Conservation (phyloP, 2,888 invertebrate species). For the Tribolium freemani region DNA sequence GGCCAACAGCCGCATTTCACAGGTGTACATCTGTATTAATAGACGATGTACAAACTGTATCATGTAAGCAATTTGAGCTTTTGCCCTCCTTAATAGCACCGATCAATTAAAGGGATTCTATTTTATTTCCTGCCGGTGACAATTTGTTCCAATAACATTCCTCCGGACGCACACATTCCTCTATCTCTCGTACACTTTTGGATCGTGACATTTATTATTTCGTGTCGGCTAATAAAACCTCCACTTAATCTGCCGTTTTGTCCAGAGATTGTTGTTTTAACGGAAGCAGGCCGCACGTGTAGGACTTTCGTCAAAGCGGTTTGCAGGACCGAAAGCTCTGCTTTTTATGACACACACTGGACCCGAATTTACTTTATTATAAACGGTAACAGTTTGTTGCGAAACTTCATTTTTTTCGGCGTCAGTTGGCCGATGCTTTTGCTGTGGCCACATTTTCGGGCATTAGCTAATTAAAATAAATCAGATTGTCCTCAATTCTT, state of each 20-base stretch:
- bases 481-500: constrained; percentile 2
- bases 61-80: constrained; percentile 1
- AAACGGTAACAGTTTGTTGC: too few relatives aligned
- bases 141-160: neutral
- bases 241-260: neutral
- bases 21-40: constrained; percentile 48
- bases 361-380: too few relatives aligned
- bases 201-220: neutral
- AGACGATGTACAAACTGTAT: constrained; percentile 26
- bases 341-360: too few relatives aligned
- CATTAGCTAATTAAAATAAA: constrained; percentile 10
- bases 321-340: too few relatives aligned
- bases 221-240: constrained; percentile 1
- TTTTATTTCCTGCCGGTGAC: neutral
- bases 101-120: neutral
- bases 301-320: neutral
- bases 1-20: constrained; percentile 51
- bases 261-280: neutral
- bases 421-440: neutral
- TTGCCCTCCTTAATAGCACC: neutral
- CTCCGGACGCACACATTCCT: neutral
- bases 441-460: neutral
- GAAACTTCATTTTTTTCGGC: too few relatives aligned
- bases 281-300: neutral
- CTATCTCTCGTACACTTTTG: neutral